Evolutionary conservation across 2,797 vertebrate species (phyloP).

Genomic region (Notamacropus eugenii): DNA sequence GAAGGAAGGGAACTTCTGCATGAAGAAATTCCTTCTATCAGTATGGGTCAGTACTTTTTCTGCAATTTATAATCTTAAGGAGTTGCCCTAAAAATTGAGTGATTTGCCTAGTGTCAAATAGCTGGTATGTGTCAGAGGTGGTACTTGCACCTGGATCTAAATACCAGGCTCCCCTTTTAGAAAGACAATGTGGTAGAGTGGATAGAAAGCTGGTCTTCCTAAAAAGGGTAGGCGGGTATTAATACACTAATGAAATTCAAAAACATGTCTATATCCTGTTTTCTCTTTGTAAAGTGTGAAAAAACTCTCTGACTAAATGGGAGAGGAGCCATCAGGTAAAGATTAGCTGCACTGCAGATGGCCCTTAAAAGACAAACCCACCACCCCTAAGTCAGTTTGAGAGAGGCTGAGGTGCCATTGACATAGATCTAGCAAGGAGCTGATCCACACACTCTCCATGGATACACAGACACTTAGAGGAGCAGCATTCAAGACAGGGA

Average conservation of each 20-base stretch:
- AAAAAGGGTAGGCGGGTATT: neutral
- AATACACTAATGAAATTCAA: neutral
- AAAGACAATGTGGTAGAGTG: no score
- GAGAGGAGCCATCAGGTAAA: neutral
- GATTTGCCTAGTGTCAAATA: neutral
- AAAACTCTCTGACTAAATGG: neutral
- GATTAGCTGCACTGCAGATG: neutral
- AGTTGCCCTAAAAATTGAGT: neutral
- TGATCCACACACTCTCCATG: neutral
- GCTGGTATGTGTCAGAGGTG: neutral
- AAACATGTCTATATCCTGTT: neutral
- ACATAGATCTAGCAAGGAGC: neutral
- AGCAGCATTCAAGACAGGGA: neutral
- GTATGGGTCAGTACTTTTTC: neutral
- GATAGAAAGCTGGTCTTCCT: no score
- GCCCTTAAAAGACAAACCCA: neutral
- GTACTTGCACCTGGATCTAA: neutral
- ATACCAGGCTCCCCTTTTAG: no score
- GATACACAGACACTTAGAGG: neutral
- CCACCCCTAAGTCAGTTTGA: neutral
- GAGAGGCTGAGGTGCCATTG: neutral
- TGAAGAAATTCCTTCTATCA: neutral
- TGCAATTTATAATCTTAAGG: neutral
- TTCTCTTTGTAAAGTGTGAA: neutral
- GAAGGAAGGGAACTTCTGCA: neutral